These are phyloP conservation scores for Agapornis canus DNA, from an alignment of 2,797 vertebrate species.

Conservation along the genomic window DNA sequence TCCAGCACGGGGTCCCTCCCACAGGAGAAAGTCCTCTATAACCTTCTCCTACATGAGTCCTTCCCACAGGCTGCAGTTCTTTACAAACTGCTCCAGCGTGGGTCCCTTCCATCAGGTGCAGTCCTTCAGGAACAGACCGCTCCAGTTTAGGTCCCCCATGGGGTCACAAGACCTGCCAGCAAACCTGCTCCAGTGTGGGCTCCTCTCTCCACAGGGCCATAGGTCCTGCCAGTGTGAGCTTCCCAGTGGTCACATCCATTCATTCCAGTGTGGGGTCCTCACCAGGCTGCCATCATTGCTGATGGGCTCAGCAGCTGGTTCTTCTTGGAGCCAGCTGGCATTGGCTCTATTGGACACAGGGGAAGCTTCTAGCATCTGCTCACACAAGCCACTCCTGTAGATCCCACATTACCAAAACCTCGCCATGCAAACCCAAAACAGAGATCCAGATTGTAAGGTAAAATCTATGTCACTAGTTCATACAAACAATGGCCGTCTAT, in stretches of 20 bases:
- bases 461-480: background rate
- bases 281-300: accelerated
- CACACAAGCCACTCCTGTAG: background rate
- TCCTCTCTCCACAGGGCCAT: background rate
- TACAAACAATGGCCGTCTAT: background rate
- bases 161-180: background rate
- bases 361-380: background rate
- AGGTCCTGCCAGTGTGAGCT: background rate
- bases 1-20: background rate
- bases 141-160: too few species aligned
- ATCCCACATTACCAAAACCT: background rate
- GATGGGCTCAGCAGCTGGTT: background rate
- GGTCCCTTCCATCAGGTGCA: background rate
- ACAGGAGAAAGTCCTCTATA: background rate
- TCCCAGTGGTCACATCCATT: background rate
- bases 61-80: background rate
- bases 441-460: background rate
- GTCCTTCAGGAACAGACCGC: background rate
- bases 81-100: background rate
- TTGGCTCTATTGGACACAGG: background rate
- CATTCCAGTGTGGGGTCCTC: background rate
- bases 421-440: background rate
- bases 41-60: background rate
- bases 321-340: background rate
- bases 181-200: background rate